Percentiles rank a stretch among this genome's conserved stretches.
Evolutionary conservation across 1,140 invertebrate species (phyloP).

Genomic region (Oncopodura yosiiana): DNA sequence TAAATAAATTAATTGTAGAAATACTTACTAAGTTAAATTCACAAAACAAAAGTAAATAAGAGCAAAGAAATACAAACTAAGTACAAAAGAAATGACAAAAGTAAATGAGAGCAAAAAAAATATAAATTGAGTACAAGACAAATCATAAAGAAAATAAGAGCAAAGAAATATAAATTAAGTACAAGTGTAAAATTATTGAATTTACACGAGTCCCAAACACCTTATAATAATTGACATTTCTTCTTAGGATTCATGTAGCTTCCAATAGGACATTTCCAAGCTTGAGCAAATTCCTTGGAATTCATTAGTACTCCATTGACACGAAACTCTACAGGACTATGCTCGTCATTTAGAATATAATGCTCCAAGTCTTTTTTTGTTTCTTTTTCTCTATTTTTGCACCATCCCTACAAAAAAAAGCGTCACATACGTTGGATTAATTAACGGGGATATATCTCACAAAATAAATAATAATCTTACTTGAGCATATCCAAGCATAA

Average conservation of each 20-base stretch:
- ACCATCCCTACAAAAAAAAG: not conserved
- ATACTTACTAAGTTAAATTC: too few relatives aligned
- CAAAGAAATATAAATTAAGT: too few relatives aligned
- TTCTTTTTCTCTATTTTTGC: not conserved
- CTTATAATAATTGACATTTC: constrained; percentile 49
- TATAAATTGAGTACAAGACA: too few relatives aligned
- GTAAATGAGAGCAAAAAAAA: too few relatives aligned
- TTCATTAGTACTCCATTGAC: constrained; percentile 45
- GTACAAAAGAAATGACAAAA: too few relatives aligned
- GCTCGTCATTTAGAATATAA: constrained; percentile 28
- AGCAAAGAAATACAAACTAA: too few relatives aligned
- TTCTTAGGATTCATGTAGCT: constrained; percentile 44
- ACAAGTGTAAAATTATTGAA: too few relatives aligned
- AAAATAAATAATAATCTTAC: constrained; percentile 37
- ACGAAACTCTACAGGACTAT: constrained; percentile 40
- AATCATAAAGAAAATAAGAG: too few relatives aligned
- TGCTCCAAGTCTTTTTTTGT: not conserved
- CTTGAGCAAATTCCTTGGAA: constrained; percentile 40
- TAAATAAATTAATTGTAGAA: too few relatives aligned
- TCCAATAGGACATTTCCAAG: constrained; percentile 39
- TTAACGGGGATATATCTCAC: too few relatives aligned
- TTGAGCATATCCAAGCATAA: constrained; percentile 48
- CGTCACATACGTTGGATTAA: not conserved
- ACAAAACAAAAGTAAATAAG: too few relatives aligned
- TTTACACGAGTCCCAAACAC: too few relatives aligned